These are phyloP conservation scores for Trissolcus brochymenae DNA, from an alignment of 2,888 invertebrate genomes.

Conservation along the genomic window DNA sequence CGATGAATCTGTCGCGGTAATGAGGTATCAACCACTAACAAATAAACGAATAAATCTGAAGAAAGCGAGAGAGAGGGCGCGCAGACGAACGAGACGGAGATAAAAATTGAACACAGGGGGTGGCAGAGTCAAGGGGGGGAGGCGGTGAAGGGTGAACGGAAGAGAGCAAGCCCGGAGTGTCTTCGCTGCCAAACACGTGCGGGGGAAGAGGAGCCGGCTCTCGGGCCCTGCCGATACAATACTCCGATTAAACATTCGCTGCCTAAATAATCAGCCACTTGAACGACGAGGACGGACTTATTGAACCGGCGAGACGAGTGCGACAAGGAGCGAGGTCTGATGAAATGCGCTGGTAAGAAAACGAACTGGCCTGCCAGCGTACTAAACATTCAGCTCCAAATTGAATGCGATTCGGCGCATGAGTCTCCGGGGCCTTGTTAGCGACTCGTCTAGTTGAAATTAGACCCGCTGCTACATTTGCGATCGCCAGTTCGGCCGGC, in stretches of 20 bases:
- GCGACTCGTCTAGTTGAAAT: constrained; percentile 20
- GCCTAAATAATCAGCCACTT: constrained; percentile 74
- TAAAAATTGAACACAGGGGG: constrained; percentile 51
- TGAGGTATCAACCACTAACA: constrained; percentile 76
- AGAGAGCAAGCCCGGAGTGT: constrained; percentile 55
- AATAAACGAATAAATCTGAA: constrained; percentile 74
- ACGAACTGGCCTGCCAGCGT: constrained; percentile 24
- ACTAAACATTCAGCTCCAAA: constrained; percentile 50
- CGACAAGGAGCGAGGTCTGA: constrained; percentile 34
- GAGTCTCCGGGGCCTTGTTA: constrained; percentile 30
- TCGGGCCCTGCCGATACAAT: constrained; percentile 69
- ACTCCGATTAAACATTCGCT: constrained; percentile 76
- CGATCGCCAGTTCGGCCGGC: constrained; percentile 19
- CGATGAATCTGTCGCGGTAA: constrained; percentile 76
- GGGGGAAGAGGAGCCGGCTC: constrained; percentile 15
- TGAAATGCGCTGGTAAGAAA: constrained; percentile 34
- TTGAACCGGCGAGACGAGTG: constrained; percentile 7
- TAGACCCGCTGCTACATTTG: constrained; percentile 12
- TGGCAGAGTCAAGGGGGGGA: constrained; percentile 11
- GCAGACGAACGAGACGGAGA: constrained; percentile 48
- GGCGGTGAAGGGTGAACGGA: constrained; percentile 8
- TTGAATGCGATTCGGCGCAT: constrained; percentile 40
- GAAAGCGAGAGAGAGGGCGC: constrained; percentile 34
- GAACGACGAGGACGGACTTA: constrained; percentile 36
- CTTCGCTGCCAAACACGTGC: constrained; percentile 40